A percentile compares a stretch with the other conserved stretches of the same genome.
Conservation (phyloP, 1,140 invertebrate genomes). For the Drosophila insularis region DNA sequence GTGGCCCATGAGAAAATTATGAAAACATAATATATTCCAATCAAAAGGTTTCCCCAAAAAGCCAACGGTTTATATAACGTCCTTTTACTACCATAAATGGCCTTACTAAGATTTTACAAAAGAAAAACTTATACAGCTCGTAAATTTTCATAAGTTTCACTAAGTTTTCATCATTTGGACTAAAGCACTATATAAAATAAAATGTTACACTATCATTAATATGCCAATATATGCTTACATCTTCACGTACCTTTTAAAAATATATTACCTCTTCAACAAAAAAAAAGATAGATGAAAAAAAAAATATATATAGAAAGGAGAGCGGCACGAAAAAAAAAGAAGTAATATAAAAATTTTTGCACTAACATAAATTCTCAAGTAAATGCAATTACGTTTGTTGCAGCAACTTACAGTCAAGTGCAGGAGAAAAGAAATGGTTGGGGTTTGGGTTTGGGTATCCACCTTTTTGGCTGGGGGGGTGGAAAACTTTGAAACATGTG, state of each 20-base stretch:
- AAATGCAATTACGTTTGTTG: constrained; percentile 75
- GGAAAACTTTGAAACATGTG: constrained; percentile 7
- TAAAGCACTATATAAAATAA: neutral
- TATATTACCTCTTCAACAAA: neutral
- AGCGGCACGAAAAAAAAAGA: constrained; percentile 18
- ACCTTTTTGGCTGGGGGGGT: neutral
- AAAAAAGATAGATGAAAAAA: constrained; percentile 38
- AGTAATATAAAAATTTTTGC: constrained; percentile 36
- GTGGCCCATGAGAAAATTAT: too few species aligned
- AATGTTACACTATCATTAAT: neutral
- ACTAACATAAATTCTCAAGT: constrained; percentile 66
- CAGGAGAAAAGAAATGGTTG: neutral
- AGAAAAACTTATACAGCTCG: too few species aligned
- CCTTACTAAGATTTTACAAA: too few species aligned
- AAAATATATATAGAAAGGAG: constrained; percentile 28
- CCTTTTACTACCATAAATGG: too few species aligned
- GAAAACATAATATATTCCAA: too few species aligned
- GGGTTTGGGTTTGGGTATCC: neutral
- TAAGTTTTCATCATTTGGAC: neutral
- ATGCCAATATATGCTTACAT: constrained; percentile 1
- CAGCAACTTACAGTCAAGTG: constrained; percentile 39
- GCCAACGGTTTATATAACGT: too few species aligned
- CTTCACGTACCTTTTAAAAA: neutral
- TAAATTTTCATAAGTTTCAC: too few species aligned
- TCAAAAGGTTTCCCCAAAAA: too few species aligned